Evolutionary conservation across 64 coral and sea anemone genomes (phyloP).

Genomic region (Porites australiensis): DNA sequence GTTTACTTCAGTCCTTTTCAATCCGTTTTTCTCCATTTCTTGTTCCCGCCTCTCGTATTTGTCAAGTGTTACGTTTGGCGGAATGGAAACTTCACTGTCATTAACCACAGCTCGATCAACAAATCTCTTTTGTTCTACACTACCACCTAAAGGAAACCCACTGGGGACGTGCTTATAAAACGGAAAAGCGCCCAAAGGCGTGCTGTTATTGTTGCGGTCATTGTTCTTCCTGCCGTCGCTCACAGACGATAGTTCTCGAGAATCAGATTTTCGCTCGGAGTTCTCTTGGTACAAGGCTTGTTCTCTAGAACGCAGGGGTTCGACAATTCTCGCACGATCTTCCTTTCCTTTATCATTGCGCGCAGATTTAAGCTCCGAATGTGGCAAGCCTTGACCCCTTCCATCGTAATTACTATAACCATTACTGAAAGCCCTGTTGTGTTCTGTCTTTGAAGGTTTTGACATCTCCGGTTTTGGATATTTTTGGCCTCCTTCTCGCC

Average conservation of each 20-base stretch:
- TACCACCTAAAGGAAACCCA: conserved; percentile 33
- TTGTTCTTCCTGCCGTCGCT: conserved; percentile 66
- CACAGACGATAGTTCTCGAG: conserved; percentile 6
- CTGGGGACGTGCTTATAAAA: conserved; percentile 36
- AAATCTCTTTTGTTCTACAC: conserved; percentile 66
- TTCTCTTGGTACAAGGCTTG: conserved; percentile 9
- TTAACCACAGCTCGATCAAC: conserved; percentile 45
- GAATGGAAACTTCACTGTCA: conserved; percentile 82
- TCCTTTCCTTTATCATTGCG: background rate
- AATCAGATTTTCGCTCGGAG: background rate
- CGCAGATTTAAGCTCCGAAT: background rate
- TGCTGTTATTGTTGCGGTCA: conserved; percentile 82
- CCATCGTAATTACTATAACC: conserved; percentile 24
- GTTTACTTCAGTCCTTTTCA: conserved; percentile 44
- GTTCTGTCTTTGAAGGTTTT: background rate
- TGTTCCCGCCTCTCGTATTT: conserved; percentile 88
- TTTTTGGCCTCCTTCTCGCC: conserved; percentile 19
- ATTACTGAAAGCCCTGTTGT: background rate
- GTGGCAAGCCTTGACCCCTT: background rate
- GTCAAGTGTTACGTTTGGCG: conserved; percentile 87
- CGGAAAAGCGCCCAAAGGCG: conserved; percentile 14
- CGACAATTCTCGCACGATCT: background rate
- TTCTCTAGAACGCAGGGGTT: conserved; percentile 5
- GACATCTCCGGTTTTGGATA: conserved; percentile 3
- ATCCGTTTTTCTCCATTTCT: conserved; percentile 81